Evolutionary conservation across 2,113 vertebrate species (phyloP), one percentile per base, ranked within the genome.

Genomic region (Eurypyga helias): DNA sequence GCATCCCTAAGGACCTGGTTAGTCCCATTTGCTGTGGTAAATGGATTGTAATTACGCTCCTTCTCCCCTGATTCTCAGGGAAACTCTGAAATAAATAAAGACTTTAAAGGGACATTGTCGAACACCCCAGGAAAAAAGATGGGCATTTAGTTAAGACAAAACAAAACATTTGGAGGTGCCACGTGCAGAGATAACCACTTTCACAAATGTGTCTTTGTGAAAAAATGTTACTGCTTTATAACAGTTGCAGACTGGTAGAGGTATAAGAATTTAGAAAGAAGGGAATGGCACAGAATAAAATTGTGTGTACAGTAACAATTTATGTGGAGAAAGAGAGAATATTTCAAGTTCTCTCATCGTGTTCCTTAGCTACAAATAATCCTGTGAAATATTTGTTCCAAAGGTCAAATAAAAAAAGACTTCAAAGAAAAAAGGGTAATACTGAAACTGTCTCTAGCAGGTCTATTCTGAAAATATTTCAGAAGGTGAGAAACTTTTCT

Each of bases 361-460:
- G 72, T 83, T 96, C 43, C 76, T 89, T 89, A 95, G 91, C 55
- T 92, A 61, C 89, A 96, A 84, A 93, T 96, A 96, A 84, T 96
- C 91, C 94, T 89, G 33, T 71, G 77, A 91, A 96, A 89, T 95
- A 95, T 84, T 94, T 96, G 51, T 91, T 96, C 61, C 65, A 84
- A 92, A 95, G 86, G 72, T 89, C 83, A 71, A 58, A 83, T 81
- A 28, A 72, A 72, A 79, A 85, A 95, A 77, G 13, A 34, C 51
- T 81, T 84, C 19, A 73, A 49, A 93, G 78, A 67, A 72, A 77
- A 85, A 72, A 69, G 23, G 20, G 49, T 76, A 61, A 46, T 80
- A 64, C 17, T 57, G 48, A 80, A 92, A 80, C 66, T 82, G 20
- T 92, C 70, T 95, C 26, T 61, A 79, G 58, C 28, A 77, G 13